These are phyloP conservation scores for Tyria jacobaeae DNA, from an alignment of 2,888 invertebrate genomes.

Conservation along the genomic window DNA sequence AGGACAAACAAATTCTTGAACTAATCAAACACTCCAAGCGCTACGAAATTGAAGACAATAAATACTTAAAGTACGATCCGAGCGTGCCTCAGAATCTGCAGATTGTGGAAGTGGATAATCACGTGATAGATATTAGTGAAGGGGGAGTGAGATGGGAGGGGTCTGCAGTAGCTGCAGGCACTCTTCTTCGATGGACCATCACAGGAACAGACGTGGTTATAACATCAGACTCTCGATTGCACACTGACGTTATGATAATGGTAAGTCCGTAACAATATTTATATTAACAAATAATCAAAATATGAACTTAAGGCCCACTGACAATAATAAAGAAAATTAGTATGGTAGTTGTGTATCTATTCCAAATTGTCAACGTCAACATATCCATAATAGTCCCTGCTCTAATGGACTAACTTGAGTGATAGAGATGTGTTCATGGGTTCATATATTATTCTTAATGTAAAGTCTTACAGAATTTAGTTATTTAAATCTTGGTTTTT, in stretches of 20 bases:
- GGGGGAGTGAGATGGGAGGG: conserved; percentile 68
- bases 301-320: too few relatives aligned
- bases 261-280: conserved; percentile 55
- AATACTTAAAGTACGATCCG: conserved; percentile 79
- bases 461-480: too few relatives aligned
- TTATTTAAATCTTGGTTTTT: too few relatives aligned
- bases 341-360: too few relatives aligned
- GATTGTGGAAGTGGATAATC: conserved; percentile 77
- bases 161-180: conserved; percentile 72
- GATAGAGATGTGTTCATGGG: too few relatives aligned
- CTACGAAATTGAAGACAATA: conserved; percentile 66
- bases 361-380: too few relatives aligned
- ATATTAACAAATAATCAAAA: too few relatives aligned
- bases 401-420: too few relatives aligned
- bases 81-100: conserved; percentile 79
- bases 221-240: conserved; percentile 69
- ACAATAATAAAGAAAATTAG: too few relatives aligned
- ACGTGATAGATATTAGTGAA: conserved; percentile 78
- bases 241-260: conserved; percentile 79
- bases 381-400: too few relatives aligned
- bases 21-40: conserved; percentile 70
- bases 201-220: conserved; percentile 72
- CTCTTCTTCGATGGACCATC: conserved; percentile 74
- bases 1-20: conserved; percentile 73
- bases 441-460: too few relatives aligned